A percentile compares a stretch with the other conserved stretches of the same genome.
These are phyloP conservation scores for human DNA, from an alignment of 2,113 vertebrate genomes.

Conservation along the genomic window GRCh38 chr20:38425001-38425500, in stretches of 20 bases:
- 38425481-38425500: not conserved
- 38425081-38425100: too few relatives aligned
- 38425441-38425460: not conserved
- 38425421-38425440: not conserved
- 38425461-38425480: not conserved
- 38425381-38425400: not conserved
- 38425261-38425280: conserved; percentile 79
- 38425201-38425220: conserved; percentile 80
- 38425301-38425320: conserved; percentile 72
- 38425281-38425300: conserved; percentile 89
- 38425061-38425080: too few relatives aligned
- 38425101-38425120: too few relatives aligned
- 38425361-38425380: not conserved
- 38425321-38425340: conserved; percentile 68
- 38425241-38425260: conserved; percentile 84
- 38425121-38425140: too few relatives aligned
- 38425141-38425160: too few relatives aligned
- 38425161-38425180: not conserved
- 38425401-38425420: not conserved
- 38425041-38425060: too few relatives aligned
- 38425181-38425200: not conserved
- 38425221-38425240: conserved; percentile 67
- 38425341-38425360: not conserved
- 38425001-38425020: too few relatives aligned
- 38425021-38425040: too few relatives aligned